phyloP scores from a whole-genome alignment of 1,140 invertebrate genomes.

The Zaprionus taronus region DNA sequence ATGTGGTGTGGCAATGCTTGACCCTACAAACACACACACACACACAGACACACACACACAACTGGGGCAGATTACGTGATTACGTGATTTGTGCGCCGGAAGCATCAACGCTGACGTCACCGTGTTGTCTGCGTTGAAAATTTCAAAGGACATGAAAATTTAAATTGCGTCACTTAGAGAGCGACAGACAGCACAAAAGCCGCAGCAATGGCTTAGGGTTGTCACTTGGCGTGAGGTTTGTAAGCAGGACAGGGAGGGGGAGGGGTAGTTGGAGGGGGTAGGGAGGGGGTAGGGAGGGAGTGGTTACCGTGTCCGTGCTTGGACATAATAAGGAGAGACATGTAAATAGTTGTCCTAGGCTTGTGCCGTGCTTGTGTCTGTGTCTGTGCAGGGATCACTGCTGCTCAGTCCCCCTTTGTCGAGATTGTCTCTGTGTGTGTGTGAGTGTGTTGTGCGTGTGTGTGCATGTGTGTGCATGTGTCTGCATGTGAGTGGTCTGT shows the following conservation, averaged over 20 bases:
- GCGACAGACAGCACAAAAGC: slow-evolving; percentile 48
- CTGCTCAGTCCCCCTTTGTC: slow-evolving; percentile 8
- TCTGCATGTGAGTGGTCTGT: slow-evolving; percentile 17
- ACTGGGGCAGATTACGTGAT: slow-evolving; percentile 28
- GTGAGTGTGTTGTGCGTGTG: slow-evolving; percentile 13
- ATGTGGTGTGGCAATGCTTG: slow-evolving; percentile 40
- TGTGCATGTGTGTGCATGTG: slow-evolving; percentile 1
- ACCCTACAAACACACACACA: slow-evolving; percentile 25
- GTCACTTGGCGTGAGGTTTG: background rate
- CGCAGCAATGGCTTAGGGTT: slow-evolving; percentile 19
- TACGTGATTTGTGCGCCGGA: slow-evolving; percentile 71
- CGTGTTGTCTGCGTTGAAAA: slow-evolving; percentile 34
- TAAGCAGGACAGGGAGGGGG: background rate
- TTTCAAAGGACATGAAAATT: slow-evolving; percentile 77
- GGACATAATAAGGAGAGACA: slow-evolving; percentile 71
- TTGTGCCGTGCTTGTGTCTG: slow-evolving; percentile 11
- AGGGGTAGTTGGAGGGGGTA: background rate
- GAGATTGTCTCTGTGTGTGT: background rate
- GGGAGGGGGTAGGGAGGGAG: background rate
- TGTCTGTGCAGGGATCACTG: slow-evolving; percentile 26
- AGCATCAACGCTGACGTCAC: slow-evolving; percentile 39
- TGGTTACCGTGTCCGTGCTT: slow-evolving; percentile 9
- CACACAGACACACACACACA: too few relatives aligned
- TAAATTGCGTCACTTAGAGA: slow-evolving; percentile 76
- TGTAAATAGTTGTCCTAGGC: slow-evolving; percentile 75